Evolutionary conservation across 2,888 invertebrate species (phyloP).

Genomic region (Scotopteryx bipunctaria): DNA sequence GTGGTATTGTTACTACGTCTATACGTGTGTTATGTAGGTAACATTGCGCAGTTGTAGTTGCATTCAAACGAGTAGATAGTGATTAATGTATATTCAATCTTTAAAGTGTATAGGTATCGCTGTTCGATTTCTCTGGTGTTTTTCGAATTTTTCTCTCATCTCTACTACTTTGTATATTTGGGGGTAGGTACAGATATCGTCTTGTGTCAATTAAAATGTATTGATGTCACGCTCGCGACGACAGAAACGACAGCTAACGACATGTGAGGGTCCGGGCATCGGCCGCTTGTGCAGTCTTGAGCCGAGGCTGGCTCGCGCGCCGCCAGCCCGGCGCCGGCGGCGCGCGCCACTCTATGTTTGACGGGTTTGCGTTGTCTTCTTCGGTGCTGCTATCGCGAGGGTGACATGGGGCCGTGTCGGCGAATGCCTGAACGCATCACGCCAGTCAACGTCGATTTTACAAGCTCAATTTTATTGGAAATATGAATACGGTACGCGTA

Average conservation of each 20-base stretch:
- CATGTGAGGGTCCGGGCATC: not conserved
- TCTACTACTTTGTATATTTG: constrained; percentile 66
- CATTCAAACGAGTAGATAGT: constrained; percentile 69
- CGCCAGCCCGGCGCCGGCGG: not conserved
- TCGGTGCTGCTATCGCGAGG: constrained; percentile 41
- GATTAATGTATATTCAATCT: constrained; percentile 74
- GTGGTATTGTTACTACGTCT: constrained; percentile 64
- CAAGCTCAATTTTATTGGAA: constrained; percentile 78
- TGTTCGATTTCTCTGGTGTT: constrained; percentile 72
- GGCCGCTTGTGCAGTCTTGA: constrained; percentile 1
- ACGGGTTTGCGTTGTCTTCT: constrained; percentile 10
- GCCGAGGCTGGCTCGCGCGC: too few species aligned
- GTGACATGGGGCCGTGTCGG: constrained; percentile 48
- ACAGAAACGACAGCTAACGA: constrained; percentile 4
- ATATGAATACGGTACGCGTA: constrained; percentile 70
- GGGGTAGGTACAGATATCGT: constrained; percentile 75
- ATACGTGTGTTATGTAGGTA: constrained; percentile 76
- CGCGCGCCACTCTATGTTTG: not conserved
- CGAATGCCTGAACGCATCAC: constrained; percentile 50
- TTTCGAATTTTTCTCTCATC: constrained; percentile 61
- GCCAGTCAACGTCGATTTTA: constrained; percentile 72
- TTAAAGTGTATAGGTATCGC: constrained; percentile 69
- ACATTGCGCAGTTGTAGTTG: constrained; percentile 64
- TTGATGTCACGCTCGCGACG: constrained; percentile 50
- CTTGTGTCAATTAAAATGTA: constrained; percentile 75